Conservation (phyloP, 2,113 vertebrate genomes). For the Chamaetylas fuelleborni region DNA sequence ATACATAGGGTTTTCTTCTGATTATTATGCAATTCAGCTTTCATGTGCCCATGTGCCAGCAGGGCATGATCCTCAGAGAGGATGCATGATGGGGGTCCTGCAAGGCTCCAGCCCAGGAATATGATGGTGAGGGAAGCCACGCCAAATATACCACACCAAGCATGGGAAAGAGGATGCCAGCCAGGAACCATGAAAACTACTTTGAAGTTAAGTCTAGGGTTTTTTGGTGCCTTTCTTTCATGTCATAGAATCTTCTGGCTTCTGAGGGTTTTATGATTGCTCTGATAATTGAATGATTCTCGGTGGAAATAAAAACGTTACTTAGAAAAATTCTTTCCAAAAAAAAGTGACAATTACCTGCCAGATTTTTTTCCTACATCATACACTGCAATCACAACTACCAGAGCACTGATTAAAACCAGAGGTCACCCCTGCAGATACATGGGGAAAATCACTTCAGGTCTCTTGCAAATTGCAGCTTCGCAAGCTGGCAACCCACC, state of each 20-base stretch:
- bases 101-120: fast-evolving
- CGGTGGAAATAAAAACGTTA: not conserved
- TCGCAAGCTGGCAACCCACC: not conserved
- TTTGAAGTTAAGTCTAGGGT: not conserved
- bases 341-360: not conserved
- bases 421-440: not conserved
- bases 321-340: not conserved
- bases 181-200: not conserved
- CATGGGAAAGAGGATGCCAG: not conserved
- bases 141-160: not conserved
- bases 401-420: not conserved
- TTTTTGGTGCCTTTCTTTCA: not conserved
- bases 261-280: not conserved
- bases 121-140: not conserved
- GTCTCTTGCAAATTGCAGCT: conserved; percentile 6
- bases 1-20: not conserved
- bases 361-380: not conserved
- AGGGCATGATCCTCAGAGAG: fast-evolving
- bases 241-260: not conserved
- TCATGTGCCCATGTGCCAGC: not conserved
- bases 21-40: not conserved
- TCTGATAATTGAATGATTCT: conserved; percentile 23
- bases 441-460: not conserved
- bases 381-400: not conserved
- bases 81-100: not conserved